A percentile compares a stretch with the other conserved stretches of the same genome.
These are phyloP conservation scores for Eupristina koningsbergeri DNA, from an alignment of 1,140 invertebrate species.

Conservation along the genomic window DNA sequence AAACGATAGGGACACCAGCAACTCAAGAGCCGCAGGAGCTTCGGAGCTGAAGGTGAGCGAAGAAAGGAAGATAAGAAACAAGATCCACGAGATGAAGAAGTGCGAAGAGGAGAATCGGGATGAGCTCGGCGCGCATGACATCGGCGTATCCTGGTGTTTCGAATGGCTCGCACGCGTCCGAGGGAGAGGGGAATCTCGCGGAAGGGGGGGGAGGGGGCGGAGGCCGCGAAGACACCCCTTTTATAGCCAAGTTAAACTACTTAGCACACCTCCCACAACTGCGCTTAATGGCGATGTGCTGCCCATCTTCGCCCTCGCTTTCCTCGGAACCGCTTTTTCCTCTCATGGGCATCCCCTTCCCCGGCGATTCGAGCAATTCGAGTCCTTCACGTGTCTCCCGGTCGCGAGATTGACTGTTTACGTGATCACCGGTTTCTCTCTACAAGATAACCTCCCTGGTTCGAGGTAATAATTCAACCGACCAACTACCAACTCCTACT, in stretches of 20 bases:
- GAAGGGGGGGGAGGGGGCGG: neutral
- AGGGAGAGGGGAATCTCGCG: neutral
- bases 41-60: neutral
- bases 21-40: neutral
- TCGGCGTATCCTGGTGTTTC: neutral
- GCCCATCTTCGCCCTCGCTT: conserved; percentile 33
- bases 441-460: no score
- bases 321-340: conserved; percentile 43
- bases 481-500: no score
- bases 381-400: neutral
- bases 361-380: neutral
- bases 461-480: no score
- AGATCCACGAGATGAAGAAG: neutral
- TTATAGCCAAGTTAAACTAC: conserved; percentile 46
- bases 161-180: neutral
- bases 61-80: neutral
- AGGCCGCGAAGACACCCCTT: conserved; percentile 32
- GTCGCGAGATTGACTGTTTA: neutral
- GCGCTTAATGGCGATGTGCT: conserved; percentile 54
- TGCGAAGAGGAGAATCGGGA: neutral
- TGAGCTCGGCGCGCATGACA: neutral
- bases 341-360: neutral
- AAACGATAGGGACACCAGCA: conserved; percentile 3
- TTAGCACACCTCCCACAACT: conserved; percentile 49
- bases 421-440: neutral